A percentile compares a stretch with the other conserved stretches of the same genome.
Conservation (phyloP, 2,888 invertebrate genomes). For the Ceriagrion tenellum region DNA sequence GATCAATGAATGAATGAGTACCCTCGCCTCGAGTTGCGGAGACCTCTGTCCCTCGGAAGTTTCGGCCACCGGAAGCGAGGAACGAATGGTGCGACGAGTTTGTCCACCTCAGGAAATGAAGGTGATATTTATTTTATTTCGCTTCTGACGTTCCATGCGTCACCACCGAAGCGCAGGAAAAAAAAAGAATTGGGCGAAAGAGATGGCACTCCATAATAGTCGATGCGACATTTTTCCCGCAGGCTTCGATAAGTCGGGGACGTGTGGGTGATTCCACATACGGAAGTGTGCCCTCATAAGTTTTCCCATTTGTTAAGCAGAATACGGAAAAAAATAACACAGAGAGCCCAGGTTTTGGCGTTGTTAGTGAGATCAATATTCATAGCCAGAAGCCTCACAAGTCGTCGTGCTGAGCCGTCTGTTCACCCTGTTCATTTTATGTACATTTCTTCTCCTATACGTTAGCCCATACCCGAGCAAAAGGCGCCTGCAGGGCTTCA, state of each 20-base stretch:
- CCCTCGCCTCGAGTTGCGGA: no score
- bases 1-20: neutral
- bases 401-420: neutral
- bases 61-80: neutral
- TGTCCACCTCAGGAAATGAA: conserved; percentile 5
- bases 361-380: neutral
- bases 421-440: neutral
- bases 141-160: neutral
- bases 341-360: neutral
- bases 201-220: neutral
- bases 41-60: neutral
- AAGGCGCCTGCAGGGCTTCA: neutral
- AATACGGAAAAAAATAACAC: neutral
- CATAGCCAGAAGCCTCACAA: neutral
- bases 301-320: neutral
- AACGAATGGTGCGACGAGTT: neutral
- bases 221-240: neutral
- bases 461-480: neutral
- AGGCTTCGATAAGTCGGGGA: neutral
- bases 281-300: neutral
- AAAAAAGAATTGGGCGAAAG: neutral
- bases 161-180: neutral
- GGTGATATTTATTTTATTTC: neutral
- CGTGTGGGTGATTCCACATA: neutral
- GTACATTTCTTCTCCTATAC: neutral